Percentiles rank a stretch among this genome's conserved stretches.
Evolutionary conservation across 2,888 invertebrate genomes (phyloP).

Genomic region (Euplexia lucipara): DNA sequence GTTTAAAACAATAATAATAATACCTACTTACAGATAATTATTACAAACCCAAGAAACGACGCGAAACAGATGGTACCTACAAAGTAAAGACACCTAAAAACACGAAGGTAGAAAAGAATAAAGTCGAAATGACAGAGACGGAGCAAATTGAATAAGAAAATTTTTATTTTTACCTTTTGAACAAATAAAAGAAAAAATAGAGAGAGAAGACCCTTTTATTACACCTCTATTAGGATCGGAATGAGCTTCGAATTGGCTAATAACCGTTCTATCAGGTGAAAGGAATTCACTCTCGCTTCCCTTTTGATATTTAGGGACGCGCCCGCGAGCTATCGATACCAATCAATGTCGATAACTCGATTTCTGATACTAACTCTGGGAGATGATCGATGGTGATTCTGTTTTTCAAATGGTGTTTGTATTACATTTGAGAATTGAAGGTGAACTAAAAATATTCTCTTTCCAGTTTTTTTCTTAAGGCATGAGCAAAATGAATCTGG

Average conservation of each 20-base stretch:
- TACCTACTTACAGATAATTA: too few relatives aligned
- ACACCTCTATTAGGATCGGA: conserved; percentile 89
- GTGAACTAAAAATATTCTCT: not conserved
- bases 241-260: conserved; percentile 90
- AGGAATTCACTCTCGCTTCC: conserved; percentile 87
- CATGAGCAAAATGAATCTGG: too few relatives aligned
- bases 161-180: conserved; percentile 80
- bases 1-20: not conserved
- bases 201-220: conserved; percentile 87
- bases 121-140: conserved; percentile 61
- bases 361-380: conserved; percentile 25
- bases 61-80: too few relatives aligned
- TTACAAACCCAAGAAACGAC: not conserved
- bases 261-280: conserved; percentile 91
- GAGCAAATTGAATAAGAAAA: conserved; percentile 86
- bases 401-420: conserved; percentile 30
- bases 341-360: conserved; percentile 62
- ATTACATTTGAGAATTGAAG: conserved; percentile 29
- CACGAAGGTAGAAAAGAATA: conserved; percentile 57
- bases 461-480: too few relatives aligned
- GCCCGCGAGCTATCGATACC: conserved; percentile 53
- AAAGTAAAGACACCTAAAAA: conserved; percentile 44
- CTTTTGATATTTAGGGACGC: conserved; percentile 72
- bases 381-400: conserved; percentile 27
- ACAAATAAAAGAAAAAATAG: conserved; percentile 84